These are phyloP conservation scores for Tangara arthus DNA, from an alignment of 2,797 vertebrate genomes.

Conservation along the genomic window DNA sequence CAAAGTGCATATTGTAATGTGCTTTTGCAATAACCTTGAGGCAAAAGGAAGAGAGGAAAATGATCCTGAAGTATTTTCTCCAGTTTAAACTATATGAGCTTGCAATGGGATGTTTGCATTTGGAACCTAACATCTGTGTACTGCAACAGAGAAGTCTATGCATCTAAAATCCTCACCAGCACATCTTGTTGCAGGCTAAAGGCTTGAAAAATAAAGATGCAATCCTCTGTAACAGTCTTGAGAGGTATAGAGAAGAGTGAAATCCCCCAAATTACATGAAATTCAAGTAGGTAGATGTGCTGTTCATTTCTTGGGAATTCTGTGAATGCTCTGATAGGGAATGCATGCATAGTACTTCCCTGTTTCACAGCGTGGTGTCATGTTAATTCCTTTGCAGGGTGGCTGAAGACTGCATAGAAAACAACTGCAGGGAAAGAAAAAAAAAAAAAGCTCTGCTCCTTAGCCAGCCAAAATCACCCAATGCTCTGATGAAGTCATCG, in stretches of 20 bases:
- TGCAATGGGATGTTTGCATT: not conserved
- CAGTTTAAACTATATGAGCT: not conserved
- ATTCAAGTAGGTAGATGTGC: not conserved
- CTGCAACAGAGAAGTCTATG: not conserved
- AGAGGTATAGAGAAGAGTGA: not conserved
- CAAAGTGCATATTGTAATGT: not conserved
- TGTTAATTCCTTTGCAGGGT: conserved; percentile 66
- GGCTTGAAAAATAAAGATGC: not conserved
- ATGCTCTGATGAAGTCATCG: conserved; percentile 51
- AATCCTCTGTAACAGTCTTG: not conserved
- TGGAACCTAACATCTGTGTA: not conserved
- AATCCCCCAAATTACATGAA: not conserved
- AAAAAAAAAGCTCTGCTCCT: not conserved
- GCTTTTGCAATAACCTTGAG: not conserved
- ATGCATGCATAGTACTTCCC: conserved; percentile 25
- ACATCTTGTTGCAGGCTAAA: not conserved
- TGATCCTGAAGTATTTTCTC: not conserved
- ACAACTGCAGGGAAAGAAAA: conserved; percentile 39
- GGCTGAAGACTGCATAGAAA: conserved; percentile 59
- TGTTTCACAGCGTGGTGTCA: conserved; percentile 56
- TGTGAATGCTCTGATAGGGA: not conserved
- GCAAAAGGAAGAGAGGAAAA: not conserved
- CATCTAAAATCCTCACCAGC: not conserved
- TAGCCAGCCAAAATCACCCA: conserved; percentile 17
- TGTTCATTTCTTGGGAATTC: not conserved